Conservation (phyloP, 2,797 vertebrate species). For the Pristis pectinata region DNA sequence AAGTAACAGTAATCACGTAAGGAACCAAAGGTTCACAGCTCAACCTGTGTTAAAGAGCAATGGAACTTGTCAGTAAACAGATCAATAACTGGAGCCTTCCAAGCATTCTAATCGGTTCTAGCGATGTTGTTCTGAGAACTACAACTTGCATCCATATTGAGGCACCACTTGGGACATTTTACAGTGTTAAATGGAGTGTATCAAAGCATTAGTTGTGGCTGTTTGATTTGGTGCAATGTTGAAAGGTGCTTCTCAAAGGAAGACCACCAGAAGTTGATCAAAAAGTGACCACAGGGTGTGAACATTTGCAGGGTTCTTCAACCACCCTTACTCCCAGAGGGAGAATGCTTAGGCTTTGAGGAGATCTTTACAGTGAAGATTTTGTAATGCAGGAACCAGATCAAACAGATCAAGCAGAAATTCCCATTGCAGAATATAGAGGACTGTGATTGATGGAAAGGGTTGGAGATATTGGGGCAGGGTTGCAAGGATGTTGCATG, state of each 20-base stretch:
- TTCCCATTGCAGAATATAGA: background rate
- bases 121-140: background rate
- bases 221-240: no score
- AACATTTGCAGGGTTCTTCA: background rate
- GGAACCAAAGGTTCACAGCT: background rate
- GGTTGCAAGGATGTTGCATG: background rate
- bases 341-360: background rate
- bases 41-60: background rate
- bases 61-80: slow-evolving; percentile 27
- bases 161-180: background rate
- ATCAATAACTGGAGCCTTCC: background rate
- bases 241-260: background rate
- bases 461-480: background rate
- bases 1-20: background rate
- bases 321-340: background rate
- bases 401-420: background rate
- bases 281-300: background rate
- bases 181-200: background rate
- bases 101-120: background rate
- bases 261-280: background rate
- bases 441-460: background rate
- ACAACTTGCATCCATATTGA: background rate
- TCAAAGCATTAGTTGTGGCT: background rate
- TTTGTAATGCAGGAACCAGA: background rate
- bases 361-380: background rate